Conservation (phyloP, 1,140 invertebrate genomes). For the Diuraphis noxia region DNA sequence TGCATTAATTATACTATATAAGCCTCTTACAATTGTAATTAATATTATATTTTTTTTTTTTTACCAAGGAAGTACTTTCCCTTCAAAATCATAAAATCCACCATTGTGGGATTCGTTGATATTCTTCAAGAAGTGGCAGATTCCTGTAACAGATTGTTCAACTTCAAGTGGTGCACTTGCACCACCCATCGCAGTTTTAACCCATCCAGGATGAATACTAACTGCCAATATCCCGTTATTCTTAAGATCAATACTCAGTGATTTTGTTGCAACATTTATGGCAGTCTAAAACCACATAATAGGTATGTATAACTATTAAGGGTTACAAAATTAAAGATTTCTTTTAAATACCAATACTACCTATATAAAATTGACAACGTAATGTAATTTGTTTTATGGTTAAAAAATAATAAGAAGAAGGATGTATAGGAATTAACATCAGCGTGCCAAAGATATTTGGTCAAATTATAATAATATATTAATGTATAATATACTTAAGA, state of each 20-base stretch:
- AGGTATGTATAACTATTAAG: neutral
- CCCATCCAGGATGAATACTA: slow-evolving; percentile 87
- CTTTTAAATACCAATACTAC: neutral
- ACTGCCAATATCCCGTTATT: slow-evolving; percentile 74
- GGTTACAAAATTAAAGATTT: neutral
- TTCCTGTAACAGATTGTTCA: slow-evolving; percentile 67
- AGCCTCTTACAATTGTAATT: neutral
- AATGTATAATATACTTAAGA: neutral
- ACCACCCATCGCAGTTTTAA: slow-evolving; percentile 87
- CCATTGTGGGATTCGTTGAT: slow-evolving; percentile 72
- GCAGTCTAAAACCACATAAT: slow-evolving; percentile 68
- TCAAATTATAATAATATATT: slow-evolving; percentile 9
- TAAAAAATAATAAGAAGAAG: neutral
- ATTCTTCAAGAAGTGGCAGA: slow-evolving; percentile 69
- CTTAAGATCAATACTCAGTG: slow-evolving; percentile 80
- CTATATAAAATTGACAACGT: no score
- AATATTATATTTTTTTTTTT: slow-evolving; percentile 54
- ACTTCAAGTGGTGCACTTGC: slow-evolving; percentile 74
- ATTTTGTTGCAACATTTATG: slow-evolving; percentile 83
- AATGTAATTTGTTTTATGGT: no score
- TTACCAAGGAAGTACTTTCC: slow-evolving; percentile 76
- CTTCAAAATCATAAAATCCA: slow-evolving; percentile 76
- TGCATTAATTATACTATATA: neutral
- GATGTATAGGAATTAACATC: neutral
- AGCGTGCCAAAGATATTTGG: neutral